Percentiles rank a stretch among this genome's conserved stretches.
Evolutionary conservation across 2,888 invertebrate genomes (phyloP).

Genomic region (Dicranocentrus wangi): DNA sequence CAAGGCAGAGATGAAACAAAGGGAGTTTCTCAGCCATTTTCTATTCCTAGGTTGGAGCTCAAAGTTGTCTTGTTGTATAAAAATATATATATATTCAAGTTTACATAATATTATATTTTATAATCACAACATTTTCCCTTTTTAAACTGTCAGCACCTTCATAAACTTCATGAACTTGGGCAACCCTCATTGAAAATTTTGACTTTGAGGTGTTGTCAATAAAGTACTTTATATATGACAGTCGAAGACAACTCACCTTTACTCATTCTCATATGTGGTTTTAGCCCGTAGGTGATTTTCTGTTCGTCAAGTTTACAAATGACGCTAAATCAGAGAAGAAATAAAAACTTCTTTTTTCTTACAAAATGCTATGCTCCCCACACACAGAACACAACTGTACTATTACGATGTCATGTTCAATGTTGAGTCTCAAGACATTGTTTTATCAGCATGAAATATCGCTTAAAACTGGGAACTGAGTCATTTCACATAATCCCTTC

Average conservation of each 20-base stretch:
- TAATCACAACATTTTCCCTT: not conserved
- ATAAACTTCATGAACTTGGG: not conserved
- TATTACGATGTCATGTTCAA: not conserved
- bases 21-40: not conserved
- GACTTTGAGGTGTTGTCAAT: not conserved
- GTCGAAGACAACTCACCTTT: not conserved
- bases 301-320: not conserved
- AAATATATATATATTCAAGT: too few relatives aligned
- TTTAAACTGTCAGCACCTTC: conserved; percentile 34
- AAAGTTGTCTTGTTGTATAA: too few relatives aligned
- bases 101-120: too few relatives aligned
- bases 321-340: not conserved
- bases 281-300: not conserved
- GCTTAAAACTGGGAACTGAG: conserved; percentile 46
- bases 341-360: too few relatives aligned
- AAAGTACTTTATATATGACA: conserved; percentile 3
- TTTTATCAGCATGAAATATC: conserved; percentile 37
- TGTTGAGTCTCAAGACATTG: not conserved
- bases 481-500: conserved; percentile 44
- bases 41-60: not conserved
- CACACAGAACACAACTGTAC: not conserved
- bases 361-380: not conserved
- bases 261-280: not conserved
- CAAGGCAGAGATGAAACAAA: not conserved
- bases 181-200: not conserved